Evolutionary conservation across 1,140 invertebrate species (phyloP).

Genomic region (Drosophila willistoni): DNA sequence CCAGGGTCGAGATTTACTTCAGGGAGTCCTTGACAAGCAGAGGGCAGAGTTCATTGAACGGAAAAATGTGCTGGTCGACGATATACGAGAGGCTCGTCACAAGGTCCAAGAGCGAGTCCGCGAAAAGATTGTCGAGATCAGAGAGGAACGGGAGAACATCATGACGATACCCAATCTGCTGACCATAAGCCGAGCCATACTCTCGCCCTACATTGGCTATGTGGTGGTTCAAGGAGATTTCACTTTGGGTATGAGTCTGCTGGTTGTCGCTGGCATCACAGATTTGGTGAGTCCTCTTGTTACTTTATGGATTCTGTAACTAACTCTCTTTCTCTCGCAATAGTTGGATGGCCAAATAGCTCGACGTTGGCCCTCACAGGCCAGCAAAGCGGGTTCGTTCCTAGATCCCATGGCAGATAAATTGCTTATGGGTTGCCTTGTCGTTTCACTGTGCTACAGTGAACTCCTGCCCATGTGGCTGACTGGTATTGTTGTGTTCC

Average conservation of each 20-base stretch:
- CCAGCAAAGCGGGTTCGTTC: conserved; percentile 96
- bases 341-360: conserved; percentile 98
- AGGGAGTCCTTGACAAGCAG: conserved; percentile 85
- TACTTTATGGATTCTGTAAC: too few relatives aligned
- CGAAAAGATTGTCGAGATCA: conserved; percentile 87
- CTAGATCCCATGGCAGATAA: conserved; percentile 99
- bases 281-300: conserved; percentile 88
- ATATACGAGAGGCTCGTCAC: conserved; percentile 87
- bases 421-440: conserved; percentile 94
- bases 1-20: conserved; percentile 84
- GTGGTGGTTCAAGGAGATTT: conserved; percentile 90
- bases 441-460: conserved; percentile 93
- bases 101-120: conserved; percentile 86
- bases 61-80: conserved; percentile 86
- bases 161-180: conserved; percentile 96
- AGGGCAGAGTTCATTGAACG: conserved; percentile 86
- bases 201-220: conserved; percentile 94
- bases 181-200: conserved; percentile 91
- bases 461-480: conserved; percentile 93
- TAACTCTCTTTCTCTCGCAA: conserved; percentile 43
- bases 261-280: conserved; percentile 91
- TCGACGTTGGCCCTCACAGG: conserved; percentile 94
- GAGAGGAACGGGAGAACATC: conserved; percentile 92
- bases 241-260: conserved; percentile 88
- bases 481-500: conserved; percentile 91